Evolutionary conservation across 2,113 vertebrate species (phyloP).

Genomic region (Siniperca chuatsi): DNA sequence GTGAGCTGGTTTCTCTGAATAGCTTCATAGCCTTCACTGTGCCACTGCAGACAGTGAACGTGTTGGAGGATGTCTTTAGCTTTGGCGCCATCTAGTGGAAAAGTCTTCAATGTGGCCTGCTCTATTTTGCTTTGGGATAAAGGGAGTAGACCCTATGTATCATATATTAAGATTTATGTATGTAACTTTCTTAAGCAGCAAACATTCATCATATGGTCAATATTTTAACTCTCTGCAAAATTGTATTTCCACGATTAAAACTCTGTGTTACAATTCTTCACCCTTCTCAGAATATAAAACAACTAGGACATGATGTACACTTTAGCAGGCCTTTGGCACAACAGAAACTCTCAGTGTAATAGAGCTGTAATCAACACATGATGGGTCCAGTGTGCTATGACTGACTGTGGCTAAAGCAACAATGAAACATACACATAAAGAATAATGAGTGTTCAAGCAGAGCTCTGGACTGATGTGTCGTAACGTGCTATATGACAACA

Average conservation of each 20-base stretch:
- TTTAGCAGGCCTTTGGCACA: neutral
- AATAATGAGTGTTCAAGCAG: neutral
- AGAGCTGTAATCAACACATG: neutral
- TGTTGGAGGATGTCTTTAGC: neutral
- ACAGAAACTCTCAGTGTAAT: neutral
- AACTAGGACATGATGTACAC: neutral
- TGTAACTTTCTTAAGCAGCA: neutral
- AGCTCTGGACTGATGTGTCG: neutral
- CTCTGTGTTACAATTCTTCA: neutral
- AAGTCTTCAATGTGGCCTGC: neutral
- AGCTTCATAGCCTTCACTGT: neutral
- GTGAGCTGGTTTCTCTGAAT: neutral
- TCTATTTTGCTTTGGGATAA: neutral
- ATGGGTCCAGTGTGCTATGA: neutral
- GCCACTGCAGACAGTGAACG: neutral
- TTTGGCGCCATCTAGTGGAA: conserved; percentile 49
- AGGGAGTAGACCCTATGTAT: neutral
- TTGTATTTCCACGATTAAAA: neutral
- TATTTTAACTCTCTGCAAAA: neutral
- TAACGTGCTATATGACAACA: neutral
- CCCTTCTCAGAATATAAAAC: neutral
- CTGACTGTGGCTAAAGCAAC: neutral
- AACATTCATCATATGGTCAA: neutral
- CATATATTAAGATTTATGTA: too few relatives aligned
- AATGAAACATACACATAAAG: neutral